Base-by-base conservation (phyloP, 2,888 invertebrate species). In the Cantharis rufa region DNA sequence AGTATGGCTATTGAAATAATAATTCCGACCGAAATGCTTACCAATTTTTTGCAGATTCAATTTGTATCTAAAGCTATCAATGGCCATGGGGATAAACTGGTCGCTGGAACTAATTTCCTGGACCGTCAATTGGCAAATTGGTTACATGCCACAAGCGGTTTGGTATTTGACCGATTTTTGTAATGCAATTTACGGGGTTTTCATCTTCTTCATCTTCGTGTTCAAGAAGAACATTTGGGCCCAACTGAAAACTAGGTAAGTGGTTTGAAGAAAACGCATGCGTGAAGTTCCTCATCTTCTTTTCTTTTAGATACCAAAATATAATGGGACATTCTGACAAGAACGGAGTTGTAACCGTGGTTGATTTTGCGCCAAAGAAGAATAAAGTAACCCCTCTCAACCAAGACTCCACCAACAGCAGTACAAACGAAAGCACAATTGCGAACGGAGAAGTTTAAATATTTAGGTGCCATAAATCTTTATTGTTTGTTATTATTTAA, bases 1-100 rank as follows among this genome's bases (percentile, higher is more conserved):
- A 21, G 63, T 69, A n/a, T n/a, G n/a, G n/a, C n/a, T n/a, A n/a
- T n/a, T n/a, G n/a, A n/a, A n/a, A n/a, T n/a, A n/a, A n/a, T n/a
- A n/a, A n/a, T n/a, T n/a, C n/a, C n/a, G n/a, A n/a, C n/a, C n/a
- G n/a, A n/a, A n/a, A n/a, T n/a, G n/a, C n/a, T n/a, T n/a, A n/a
- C n/a, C n/a, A n/a, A n/a, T n/a, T n/a, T n/a, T n/a, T n/a, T 79
- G 21, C 88, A 96, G 96, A 88, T 95, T 94, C 86, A 93, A 92
- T 24, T 88, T 96, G 3, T 96, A 95, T 85, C 84, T 95, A 82
- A 95, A 96, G 84, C 88, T 96, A 61, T 94, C 96, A 85, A 90
- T 96, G 81, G 94, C 96, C 24, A 96, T 96, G 95, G 96, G 96
- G 0, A 92, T 95, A 15, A 95, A 94, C 84, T 96, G 96, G 96